phyloP scores from a whole-genome alignment of 2,797 vertebrate species.

The Lithobates sylvaticus region DNA sequence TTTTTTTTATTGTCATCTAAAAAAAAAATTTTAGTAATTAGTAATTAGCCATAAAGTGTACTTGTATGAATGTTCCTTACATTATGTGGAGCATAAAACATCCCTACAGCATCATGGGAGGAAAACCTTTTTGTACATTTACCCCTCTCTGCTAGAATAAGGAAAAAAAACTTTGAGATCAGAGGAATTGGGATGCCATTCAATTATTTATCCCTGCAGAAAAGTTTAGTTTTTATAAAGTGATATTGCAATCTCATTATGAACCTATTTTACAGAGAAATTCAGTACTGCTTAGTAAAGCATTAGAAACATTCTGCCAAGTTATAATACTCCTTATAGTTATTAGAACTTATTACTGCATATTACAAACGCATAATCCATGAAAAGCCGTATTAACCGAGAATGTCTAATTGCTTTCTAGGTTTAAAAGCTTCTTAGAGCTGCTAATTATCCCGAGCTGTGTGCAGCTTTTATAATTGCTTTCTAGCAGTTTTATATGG shows the following conservation, averaged over 20 bases:
- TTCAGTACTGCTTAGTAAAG: background rate
- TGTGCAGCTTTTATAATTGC: background rate
- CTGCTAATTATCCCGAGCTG: background rate
- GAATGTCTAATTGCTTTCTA: background rate
- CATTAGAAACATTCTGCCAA: background rate
- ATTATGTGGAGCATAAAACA: too few relatives aligned
- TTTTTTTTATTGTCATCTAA: too few relatives aligned
- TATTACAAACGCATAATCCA: slow-evolving; percentile 6
- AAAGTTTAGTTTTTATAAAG: too few relatives aligned
- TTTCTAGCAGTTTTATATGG: background rate
- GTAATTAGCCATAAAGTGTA: too few relatives aligned
- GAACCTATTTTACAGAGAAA: background rate
- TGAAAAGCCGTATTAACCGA: background rate
- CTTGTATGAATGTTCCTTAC: too few relatives aligned
- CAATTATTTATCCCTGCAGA: too few relatives aligned
- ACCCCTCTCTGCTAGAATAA: too few relatives aligned
- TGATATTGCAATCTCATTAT: background rate
- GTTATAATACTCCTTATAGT: background rate
- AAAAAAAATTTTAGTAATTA: too few relatives aligned
- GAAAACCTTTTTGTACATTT: too few relatives aligned
- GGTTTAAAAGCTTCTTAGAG: background rate
- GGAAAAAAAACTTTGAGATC: too few relatives aligned
- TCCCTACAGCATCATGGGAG: too few relatives aligned
- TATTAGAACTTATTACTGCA: background rate
- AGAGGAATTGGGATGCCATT: too few relatives aligned